Evolutionary conservation across 2,888 invertebrate species (phyloP), one percentile per base, ranked within the genome.

Genomic region (Ophion slaviceki): DNA sequence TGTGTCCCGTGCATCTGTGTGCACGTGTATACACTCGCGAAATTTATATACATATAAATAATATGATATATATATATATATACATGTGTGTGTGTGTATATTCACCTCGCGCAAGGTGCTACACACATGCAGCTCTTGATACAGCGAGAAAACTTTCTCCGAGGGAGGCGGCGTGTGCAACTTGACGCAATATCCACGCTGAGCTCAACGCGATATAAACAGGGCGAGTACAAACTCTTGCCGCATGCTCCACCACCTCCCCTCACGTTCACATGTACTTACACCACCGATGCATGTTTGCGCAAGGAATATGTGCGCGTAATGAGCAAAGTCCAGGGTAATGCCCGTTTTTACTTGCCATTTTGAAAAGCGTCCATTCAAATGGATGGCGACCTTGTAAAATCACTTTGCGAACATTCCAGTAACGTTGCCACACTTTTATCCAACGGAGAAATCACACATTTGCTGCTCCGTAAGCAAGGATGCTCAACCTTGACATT

Each of bases 131-230:
- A 11, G 24, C 57, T 20, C 61, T 70, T 70, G 64, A 64, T 40
- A 62, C 36, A 64, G 66, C 85, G 82, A 86, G 89, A 89, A 91
- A 91, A 91, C 88, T 91, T 91, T 89, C 71, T 53, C 84, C 76
- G 66, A 6, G 20, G 24, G 71, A 53, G 36, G 20, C 24, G 45
- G 47, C 85, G 87, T 83, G 89, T 87, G 87, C 87, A 91, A 87
- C 89, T 89, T 87, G 88, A 88, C 85, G 89, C 89, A 90, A 90
- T 90, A 91, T 89, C 89, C 84, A 79, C 47, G 87, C 75, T 68
- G 87, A 87, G 82, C 88, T 87, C 87, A 87, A 86, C 87, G 88
- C 88, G 57, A 88, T 87, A 88, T 87, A 84, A 88, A 88, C 88
- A 88, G 88, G 85, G 87, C 87, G 87, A 87, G 87, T 85, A 82